Evolutionary conservation across 2,888 invertebrate species (phyloP), one percentile per base, ranked within the genome.

Genomic region (Ichneumon xanthorius): DNA sequence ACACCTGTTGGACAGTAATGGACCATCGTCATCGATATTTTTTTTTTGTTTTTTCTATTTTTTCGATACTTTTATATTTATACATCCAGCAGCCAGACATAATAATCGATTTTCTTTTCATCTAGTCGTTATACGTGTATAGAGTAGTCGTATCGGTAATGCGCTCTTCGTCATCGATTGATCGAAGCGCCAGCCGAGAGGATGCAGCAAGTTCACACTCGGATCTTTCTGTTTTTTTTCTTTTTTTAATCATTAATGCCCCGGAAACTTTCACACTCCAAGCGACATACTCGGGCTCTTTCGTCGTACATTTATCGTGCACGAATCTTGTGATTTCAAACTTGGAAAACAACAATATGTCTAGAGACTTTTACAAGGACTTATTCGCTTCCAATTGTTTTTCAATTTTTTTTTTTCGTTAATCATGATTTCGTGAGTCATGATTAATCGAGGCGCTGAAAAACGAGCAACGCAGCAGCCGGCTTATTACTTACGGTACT

Each of bases 391-490:
- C 26, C n/a, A 30, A 19, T 71, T 1, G 16, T 53, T 71, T 3
- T 11, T 50, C 45, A 30, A 5, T 1, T 70, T 70, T 48, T 50
- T 70, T 50, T 70, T 30, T 50, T 70, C 26, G 4, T 63, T 33
- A 16, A 26, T 33, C 30, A 6, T 33, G 16, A 16, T 33, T 63
- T 16, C 30, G 4, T 33, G 16, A n/a, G 14, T 26, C 33, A 33
- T 2, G 33, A 63, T 33, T 63, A 45, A 30, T 67, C 67, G 22
- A 37, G 65, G 53, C 19, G 50, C 19, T 79, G 33, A 63, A 79
- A 37, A 79, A 63, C 22, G 63, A 71, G 79, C 78, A 70, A 48
- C 68, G 68, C 78, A 78, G 78, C 78, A 79, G 63, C 63, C 71
- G 71, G 53, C 50, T 61, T 61, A 67, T 58, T 65, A 71, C 37